These are phyloP conservation scores for Hypolimnas misippus DNA, from an alignment of 2,888 invertebrate species.

Conservation along the genomic window DNA sequence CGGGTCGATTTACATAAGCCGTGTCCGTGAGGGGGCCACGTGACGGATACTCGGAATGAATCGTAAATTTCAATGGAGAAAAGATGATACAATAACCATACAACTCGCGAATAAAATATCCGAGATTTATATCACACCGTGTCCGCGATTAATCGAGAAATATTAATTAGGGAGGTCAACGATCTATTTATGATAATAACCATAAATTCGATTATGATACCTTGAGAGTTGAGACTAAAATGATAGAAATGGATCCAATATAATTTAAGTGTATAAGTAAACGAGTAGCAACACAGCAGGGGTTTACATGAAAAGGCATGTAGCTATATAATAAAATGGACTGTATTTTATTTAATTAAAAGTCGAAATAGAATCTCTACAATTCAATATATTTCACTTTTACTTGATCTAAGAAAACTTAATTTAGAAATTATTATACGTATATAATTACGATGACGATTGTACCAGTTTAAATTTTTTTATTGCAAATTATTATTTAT, in stretches of 20 bases:
- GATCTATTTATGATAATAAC: slow-evolving; percentile 59
- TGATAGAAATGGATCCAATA: slow-evolving; percentile 34
- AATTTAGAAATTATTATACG: slow-evolving; percentile 19
- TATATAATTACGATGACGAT: slow-evolving; percentile 10
- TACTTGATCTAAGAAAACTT: slow-evolving; percentile 16
- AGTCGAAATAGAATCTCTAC: not conserved
- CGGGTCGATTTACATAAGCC: slow-evolving; percentile 65
- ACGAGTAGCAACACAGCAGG: slow-evolving; percentile 22
- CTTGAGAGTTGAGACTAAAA: slow-evolving; percentile 36
- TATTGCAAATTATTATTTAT: not conserved
- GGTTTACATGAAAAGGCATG: not conserved
- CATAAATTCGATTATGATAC: slow-evolving; percentile 40
- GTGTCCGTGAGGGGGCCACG: slow-evolving; percentile 59
- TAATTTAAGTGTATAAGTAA: no score
- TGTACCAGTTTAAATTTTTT: not conserved
- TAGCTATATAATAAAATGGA: slow-evolving; percentile 11
- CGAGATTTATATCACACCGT: slow-evolving; percentile 66
- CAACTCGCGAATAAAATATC: slow-evolving; percentile 62
- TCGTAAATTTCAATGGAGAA: slow-evolving; percentile 67
- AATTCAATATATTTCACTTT: not conserved
- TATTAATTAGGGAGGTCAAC: slow-evolving; percentile 75
- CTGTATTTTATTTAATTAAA: slow-evolving; percentile 22
- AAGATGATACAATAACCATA: slow-evolving; percentile 52
- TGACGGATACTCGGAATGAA: slow-evolving; percentile 59
- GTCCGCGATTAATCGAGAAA: slow-evolving; percentile 62